phyloP scores from a whole-genome alignment of 2,888 invertebrate genomes.

The Sialis fuliginosa region DNA sequence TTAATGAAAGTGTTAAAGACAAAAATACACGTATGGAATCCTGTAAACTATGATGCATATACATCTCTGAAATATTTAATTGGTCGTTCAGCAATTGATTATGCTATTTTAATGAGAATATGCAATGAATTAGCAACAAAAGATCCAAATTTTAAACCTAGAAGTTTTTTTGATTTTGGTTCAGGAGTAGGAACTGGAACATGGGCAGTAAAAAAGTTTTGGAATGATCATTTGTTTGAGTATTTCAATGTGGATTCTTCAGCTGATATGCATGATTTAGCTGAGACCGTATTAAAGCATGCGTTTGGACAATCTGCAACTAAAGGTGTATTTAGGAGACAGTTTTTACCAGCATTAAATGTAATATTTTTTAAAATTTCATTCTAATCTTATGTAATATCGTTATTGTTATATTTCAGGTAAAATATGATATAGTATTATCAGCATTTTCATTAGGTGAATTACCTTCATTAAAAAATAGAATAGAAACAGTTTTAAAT shows the following conservation, averaged over 20 bases:
- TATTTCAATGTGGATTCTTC: conserved; percentile 76
- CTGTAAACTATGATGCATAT: conserved; percentile 46
- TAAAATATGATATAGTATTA: conserved; percentile 62
- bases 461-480: conserved; percentile 41
- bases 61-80: conserved; percentile 53
- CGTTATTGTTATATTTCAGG: conserved; percentile 22
- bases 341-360: conserved; percentile 55
- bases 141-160: conserved; percentile 51
- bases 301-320: conserved; percentile 40
- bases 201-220: conserved; percentile 64
- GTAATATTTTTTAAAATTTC: conserved; percentile 19
- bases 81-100: conserved; percentile 54
- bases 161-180: conserved; percentile 76
- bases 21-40: conserved; percentile 46
- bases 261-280: conserved; percentile 62
- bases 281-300: conserved; percentile 47
- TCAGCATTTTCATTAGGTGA: conserved; percentile 71
- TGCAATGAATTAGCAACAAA: conserved; percentile 52
- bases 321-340: conserved; percentile 52
- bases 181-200: conserved; percentile 75
- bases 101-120: conserved; percentile 48
- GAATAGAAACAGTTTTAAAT: conserved; percentile 52
- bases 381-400: conserved; percentile 5
- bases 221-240: conserved; percentile 57
- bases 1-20: conserved; percentile 37